Conservation (phyloP, 2,888 invertebrate species). For the Macrosiphum euphorbiae region DNA sequence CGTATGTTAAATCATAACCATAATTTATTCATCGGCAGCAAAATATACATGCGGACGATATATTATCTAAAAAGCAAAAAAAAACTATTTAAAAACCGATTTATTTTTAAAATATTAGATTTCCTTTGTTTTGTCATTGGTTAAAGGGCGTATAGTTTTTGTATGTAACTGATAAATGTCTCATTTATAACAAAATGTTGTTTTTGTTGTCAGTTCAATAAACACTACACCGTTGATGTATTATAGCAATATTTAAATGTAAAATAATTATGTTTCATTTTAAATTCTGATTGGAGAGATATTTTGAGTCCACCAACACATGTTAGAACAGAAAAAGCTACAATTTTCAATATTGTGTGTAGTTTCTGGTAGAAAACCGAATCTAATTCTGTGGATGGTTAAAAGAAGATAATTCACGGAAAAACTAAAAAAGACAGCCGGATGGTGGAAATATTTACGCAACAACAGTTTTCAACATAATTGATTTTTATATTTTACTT, state of each 20-base stretch:
- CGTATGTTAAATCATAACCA: neutral
- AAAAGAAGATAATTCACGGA: neutral
- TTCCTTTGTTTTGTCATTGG: neutral
- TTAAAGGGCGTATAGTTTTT: neutral
- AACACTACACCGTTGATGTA: neutral
- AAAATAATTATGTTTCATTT: neutral
- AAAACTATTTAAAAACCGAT: neutral
- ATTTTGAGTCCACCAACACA: neutral
- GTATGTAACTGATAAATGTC: neutral
- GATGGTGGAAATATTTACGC: neutral
- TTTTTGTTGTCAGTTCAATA: neutral
- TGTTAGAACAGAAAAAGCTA: neutral
- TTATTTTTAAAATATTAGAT: neutral
- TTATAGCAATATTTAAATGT: neutral
- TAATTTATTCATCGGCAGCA: neutral
- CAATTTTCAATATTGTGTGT: neutral
- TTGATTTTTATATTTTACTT: no score
- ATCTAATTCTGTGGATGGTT: neutral
- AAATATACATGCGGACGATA: neutral
- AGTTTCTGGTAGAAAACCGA: neutral
- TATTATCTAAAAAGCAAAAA: neutral
- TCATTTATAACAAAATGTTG: neutral
- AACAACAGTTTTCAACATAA: no score
- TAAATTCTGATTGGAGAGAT: neutral
- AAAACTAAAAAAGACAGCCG: neutral